Evolutionary conservation across 2,113 vertebrate genomes (phyloP).

Genomic region (Mirounga angustirostris): DNA sequence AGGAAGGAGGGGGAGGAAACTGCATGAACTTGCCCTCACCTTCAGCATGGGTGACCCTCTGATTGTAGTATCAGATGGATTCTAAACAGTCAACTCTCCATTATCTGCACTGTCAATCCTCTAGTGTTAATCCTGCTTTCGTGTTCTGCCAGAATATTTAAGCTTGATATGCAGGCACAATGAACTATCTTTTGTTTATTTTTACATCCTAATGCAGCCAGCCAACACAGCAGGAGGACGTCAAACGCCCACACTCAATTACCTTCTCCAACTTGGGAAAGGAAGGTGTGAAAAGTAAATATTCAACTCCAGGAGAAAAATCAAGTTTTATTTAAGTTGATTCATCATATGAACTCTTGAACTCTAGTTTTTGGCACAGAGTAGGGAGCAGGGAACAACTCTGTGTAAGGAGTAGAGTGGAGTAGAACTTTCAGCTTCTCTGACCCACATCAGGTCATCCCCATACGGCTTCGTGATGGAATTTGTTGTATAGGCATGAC

Average conservation of each 20-base stretch:
- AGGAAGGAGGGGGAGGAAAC: background rate
- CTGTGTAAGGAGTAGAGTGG: background rate
- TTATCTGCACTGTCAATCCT: background rate
- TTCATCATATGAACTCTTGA: background rate
- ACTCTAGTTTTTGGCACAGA: background rate
- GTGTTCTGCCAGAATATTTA: constrained; percentile 44
- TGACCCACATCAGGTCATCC: background rate
- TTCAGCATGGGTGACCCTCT: background rate
- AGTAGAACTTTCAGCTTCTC: background rate
- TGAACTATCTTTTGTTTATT: constrained; percentile 42
- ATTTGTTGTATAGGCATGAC: background rate
- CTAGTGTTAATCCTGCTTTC: constrained; percentile 14
- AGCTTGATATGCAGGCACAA: background rate
- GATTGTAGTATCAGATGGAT: background rate
- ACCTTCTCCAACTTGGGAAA: constrained; percentile 8
- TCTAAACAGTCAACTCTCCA: constrained; percentile 6
- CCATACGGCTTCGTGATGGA: background rate
- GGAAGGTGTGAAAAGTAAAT: background rate
- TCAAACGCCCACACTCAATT: background rate
- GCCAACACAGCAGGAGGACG: background rate
- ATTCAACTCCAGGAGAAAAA: background rate
- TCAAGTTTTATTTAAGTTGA: background rate
- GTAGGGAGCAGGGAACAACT: background rate
- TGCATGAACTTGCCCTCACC: background rate
- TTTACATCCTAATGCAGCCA: constrained; percentile 4